phyloP scores from a whole-genome alignment of 2,888 invertebrate species.

The Galeopsomyia nigrocyanea region DNA sequence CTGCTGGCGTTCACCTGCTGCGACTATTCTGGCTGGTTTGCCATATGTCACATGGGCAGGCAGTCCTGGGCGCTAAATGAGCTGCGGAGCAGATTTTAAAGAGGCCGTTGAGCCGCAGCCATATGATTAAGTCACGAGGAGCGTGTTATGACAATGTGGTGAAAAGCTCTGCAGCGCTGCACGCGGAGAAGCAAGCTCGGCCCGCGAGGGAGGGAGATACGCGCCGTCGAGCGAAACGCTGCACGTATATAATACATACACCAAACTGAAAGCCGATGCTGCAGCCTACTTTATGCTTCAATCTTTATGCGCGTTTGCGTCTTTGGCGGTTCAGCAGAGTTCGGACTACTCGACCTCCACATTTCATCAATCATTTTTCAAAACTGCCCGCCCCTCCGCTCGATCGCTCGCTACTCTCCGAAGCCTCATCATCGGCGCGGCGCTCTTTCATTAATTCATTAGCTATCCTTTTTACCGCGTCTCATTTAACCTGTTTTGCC shows the following conservation, averaged over 20 bases:
- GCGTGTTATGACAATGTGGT: conserved; percentile 53
- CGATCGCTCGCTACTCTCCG: conserved; percentile 33
- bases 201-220: too few relatives aligned
- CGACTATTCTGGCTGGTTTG: too few relatives aligned
- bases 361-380: conserved; percentile 60
- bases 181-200: conserved; percentile 60
- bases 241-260: too few relatives aligned
- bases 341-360: conserved; percentile 46
- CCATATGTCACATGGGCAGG: too few relatives aligned
- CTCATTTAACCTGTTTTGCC: conserved; percentile 22
- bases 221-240: too few relatives aligned
- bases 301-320: conserved; percentile 14
- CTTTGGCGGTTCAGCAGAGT: conserved; percentile 47
- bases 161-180: conserved; percentile 58
- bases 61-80: too few relatives aligned
- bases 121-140: too few relatives aligned
- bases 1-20: too few relatives aligned
- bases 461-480: conserved; percentile 32
- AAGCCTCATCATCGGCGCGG: conserved; percentile 12
- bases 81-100: too few relatives aligned
- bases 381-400: conserved; percentile 48
- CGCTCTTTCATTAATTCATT: conserved; percentile 50
- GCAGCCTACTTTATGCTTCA: too few relatives aligned
- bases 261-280: too few relatives aligned
- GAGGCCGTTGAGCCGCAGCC: neutral